phyloP scores from a whole-genome alignment of 2,888 invertebrate genomes.

The Leucophora obtusa region DNA sequence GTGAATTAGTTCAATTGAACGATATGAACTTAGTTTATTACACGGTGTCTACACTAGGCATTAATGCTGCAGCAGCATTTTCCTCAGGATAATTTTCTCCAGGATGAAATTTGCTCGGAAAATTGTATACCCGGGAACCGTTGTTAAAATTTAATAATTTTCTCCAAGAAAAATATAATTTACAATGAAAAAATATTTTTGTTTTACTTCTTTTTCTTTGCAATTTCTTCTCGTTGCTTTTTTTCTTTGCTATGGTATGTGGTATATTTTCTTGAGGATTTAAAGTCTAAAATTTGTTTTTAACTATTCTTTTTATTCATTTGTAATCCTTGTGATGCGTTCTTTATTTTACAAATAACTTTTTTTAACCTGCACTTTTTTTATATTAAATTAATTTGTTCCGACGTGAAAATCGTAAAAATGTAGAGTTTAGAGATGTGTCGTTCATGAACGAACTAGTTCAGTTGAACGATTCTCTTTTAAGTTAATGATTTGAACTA shows the following conservation, averaged over 20 bases:
- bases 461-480: too few species aligned
- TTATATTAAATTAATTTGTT: conserved; percentile 56
- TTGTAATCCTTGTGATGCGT: conserved; percentile 10
- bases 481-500: too few species aligned
- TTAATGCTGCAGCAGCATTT: conserved; percentile 15
- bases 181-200: conserved; percentile 31
- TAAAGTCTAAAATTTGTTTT: conserved; percentile 7
- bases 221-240: conserved; percentile 55
- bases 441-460: too few species aligned
- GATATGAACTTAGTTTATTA: too few species aligned
- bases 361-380: conserved; percentile 54
- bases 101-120: background rate
- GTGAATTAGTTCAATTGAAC: too few species aligned
- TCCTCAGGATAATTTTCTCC: too few species aligned
- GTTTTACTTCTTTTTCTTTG: conserved; percentile 49
- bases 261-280: conserved; percentile 40
- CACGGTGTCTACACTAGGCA: too few species aligned
- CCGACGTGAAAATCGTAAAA: conserved; percentile 61
- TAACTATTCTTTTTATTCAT: conserved; percentile 14
- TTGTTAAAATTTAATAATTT: conserved; percentile 58
- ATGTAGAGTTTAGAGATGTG: conserved; percentile 9
- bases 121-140: background rate
- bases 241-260: conserved; percentile 44
- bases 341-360: conserved; percentile 30
- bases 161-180: conserved; percentile 4